Evolutionary conservation across 2,797 vertebrate species (phyloP).

Genomic region (Alca torda): DNA sequence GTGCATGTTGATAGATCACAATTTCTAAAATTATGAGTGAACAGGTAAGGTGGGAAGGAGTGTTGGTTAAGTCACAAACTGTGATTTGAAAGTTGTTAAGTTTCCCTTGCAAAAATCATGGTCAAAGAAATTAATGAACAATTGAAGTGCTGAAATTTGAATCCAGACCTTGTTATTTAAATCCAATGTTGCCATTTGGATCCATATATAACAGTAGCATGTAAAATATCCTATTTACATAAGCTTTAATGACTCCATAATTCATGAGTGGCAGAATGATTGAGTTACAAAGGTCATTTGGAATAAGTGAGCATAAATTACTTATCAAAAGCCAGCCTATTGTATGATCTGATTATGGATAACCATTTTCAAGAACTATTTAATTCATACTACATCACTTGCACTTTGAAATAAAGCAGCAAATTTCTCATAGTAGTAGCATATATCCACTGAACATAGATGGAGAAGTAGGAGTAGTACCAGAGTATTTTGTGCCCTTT

Average conservation of each 20-base stretch:
- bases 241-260: background rate
- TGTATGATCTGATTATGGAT: background rate
- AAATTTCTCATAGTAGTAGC: background rate
- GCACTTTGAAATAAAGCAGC: background rate
- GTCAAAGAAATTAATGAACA: background rate
- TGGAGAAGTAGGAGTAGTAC: background rate
- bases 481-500: background rate
- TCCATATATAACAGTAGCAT: background rate
- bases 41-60: fast-evolving
- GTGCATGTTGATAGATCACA: background rate
- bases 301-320: conserved; percentile 38
- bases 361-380: background rate
- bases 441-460: background rate
- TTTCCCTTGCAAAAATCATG: background rate
- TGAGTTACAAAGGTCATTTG: conserved; percentile 6
- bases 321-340: conserved; percentile 16
- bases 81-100: background rate
- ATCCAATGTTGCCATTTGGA: background rate
- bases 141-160: background rate
- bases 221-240: background rate
- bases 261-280: conserved; percentile 3
- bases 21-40: background rate
- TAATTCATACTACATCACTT: background rate
- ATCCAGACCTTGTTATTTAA: background rate
- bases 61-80: background rate